These are phyloP conservation scores for Sebastes goodei DNA, from an alignment of 2,797 vertebrate genomes.

Conservation along the genomic window DNA sequence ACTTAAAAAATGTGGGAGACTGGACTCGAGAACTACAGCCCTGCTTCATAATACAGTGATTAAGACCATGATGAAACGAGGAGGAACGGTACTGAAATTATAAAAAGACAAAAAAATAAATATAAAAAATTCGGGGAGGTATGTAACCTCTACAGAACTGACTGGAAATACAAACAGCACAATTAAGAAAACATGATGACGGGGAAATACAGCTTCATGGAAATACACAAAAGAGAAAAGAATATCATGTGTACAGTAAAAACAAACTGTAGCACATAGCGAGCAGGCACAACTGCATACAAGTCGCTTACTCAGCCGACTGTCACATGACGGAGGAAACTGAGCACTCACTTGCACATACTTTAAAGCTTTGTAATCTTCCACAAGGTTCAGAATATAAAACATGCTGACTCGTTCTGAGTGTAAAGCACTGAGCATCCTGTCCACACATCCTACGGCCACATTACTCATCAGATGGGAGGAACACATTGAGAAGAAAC, in stretches of 20 bases:
- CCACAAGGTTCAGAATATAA: slow-evolving; percentile 40
- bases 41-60: neutral
- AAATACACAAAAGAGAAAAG: neutral
- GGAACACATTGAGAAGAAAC: neutral
- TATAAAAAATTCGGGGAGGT: neutral
- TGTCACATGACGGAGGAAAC: slow-evolving; percentile 78
- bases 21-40: neutral
- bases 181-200: neutral
- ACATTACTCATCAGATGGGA: slow-evolving; percentile 9
- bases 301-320: slow-evolving; percentile 57
- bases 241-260: neutral
- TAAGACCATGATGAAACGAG: neutral
- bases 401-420: slow-evolving; percentile 70
- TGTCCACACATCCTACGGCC: slow-evolving; percentile 38
- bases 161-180: no score
- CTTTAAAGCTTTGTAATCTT: slow-evolving; percentile 70
- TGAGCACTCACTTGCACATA: slow-evolving; percentile 33
- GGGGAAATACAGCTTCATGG: neutral
- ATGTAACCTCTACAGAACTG: neutral
- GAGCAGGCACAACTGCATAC: neutral
- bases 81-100: neutral
- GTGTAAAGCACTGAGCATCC: slow-evolving; percentile 58
- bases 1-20: neutral
- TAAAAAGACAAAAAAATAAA: neutral
- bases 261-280: neutral